These are phyloP conservation scores for Adoxophyes honmai DNA, from an alignment of 1,140 invertebrate species.

Conservation along the genomic window DNA sequence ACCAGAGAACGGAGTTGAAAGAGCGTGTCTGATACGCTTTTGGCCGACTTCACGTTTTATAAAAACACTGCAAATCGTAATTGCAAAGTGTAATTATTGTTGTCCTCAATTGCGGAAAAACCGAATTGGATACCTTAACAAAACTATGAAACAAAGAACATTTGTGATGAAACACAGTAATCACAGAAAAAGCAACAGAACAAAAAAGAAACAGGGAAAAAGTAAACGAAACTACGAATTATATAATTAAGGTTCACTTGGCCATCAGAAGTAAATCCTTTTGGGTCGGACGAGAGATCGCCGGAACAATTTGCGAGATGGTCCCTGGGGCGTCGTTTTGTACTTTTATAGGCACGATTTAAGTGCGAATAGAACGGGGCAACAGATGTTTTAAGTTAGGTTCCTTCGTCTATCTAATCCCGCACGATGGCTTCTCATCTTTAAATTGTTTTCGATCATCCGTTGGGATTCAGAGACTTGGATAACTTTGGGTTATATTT, in stretches of 20 bases:
- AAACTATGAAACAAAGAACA: slow-evolving; percentile 12
- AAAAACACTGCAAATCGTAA: too few species aligned
- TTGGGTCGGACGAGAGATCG: slow-evolving; percentile 17
- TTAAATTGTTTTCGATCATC: slow-evolving; percentile 13
- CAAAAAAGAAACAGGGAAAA: slow-evolving; percentile 19
- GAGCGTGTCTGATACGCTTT: too few species aligned
- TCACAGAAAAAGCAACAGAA: slow-evolving; percentile 8
- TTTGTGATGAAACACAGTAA: slow-evolving; percentile 16
- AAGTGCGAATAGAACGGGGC: slow-evolving; percentile 12
- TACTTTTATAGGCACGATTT: slow-evolving; percentile 18
- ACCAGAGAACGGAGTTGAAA: too few species aligned
- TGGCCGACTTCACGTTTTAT: too few species aligned
- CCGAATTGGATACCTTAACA: too few species aligned
- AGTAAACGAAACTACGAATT: slow-evolving; percentile 26
- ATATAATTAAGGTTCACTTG: slow-evolving; percentile 27
- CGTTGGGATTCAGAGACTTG: not conserved
- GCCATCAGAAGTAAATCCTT: slow-evolving; percentile 25
- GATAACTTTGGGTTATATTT: not conserved
- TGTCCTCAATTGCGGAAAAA: too few species aligned
- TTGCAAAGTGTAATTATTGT: too few species aligned
- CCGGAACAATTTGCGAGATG: slow-evolving; percentile 25
- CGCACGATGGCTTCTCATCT: slow-evolving; percentile 9
- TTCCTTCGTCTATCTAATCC: slow-evolving; percentile 11
- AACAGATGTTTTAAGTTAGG: slow-evolving; percentile 15
- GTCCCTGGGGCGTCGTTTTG: slow-evolving; percentile 16